Conservation (phyloP, 1,140 invertebrate genomes). For the Drosophila bifasciata region DNA sequence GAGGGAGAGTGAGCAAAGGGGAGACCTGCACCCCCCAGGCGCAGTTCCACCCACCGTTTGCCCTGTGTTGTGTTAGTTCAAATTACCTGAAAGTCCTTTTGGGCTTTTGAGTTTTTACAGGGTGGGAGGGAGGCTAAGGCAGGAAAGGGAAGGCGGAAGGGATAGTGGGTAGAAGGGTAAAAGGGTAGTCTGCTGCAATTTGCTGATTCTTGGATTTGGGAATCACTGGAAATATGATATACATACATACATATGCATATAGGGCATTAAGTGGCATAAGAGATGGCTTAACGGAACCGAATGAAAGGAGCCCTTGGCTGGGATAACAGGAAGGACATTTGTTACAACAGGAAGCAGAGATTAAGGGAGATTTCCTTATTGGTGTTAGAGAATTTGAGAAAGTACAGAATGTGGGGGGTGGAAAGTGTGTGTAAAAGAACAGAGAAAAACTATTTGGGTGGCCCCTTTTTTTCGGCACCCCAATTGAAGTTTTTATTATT, state of each 20-base stretch:
- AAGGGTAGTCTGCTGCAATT: conserved; percentile 39
- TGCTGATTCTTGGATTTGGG: conserved; percentile 35
- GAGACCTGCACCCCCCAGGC: conserved; percentile 39
- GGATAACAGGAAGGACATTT: conserved; percentile 4
- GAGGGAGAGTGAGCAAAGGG: neutral
- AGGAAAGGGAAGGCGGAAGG: no score
- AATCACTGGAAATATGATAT: conserved; percentile 30
- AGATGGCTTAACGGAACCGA: conserved; percentile 9
- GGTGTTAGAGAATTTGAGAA: no score
- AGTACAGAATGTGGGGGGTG: no score
- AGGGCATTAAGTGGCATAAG: conserved; percentile 37
- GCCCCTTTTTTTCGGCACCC: no score
- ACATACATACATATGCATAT: conserved; percentile 29
- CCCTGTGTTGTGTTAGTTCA: conserved; percentile 61
- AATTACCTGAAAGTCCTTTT: conserved; percentile 73
- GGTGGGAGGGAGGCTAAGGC: conserved; percentile 7
- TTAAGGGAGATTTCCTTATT: no score
- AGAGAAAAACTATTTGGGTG: no score
- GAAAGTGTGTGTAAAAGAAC: no score
- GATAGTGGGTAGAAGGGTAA: neutral
- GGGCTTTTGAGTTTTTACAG: conserved; percentile 51
- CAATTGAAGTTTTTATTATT: no score
- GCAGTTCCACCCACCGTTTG: conserved; percentile 30
- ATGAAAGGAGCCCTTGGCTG: conserved; percentile 6
- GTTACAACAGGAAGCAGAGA: neutral